Conservation (phyloP, 2,113 vertebrate genomes). For the Labeo catla region DNA sequence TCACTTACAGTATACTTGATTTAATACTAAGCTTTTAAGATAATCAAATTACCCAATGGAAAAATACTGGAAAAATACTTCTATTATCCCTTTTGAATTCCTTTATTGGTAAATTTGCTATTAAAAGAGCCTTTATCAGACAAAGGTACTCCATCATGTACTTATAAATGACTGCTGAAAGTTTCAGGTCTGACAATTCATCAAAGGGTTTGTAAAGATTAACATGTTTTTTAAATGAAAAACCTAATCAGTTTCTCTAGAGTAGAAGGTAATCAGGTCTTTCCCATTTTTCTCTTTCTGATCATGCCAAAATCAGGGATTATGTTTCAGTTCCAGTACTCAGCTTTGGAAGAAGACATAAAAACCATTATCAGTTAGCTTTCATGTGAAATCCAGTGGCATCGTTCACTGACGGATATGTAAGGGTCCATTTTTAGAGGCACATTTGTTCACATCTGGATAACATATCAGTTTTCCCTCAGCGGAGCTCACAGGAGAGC, state of each 20-base stretch:
- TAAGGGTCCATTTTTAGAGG: conserved; percentile 19
- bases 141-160: background rate
- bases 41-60: too few species aligned
- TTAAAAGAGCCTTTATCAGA: background rate
- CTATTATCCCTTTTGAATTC: background rate
- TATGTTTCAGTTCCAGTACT: background rate
- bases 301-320: background rate
- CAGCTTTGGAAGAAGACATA: background rate
- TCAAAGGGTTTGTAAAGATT: background rate
- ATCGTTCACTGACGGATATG: conserved; percentile 3
- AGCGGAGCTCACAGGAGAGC: conserved; percentile 26
- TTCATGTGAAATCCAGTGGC: conserved; percentile 43
- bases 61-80: background rate
- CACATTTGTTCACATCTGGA: conserved; percentile 55
- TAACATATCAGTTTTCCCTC: conserved; percentile 44
- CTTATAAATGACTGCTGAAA: background rate
- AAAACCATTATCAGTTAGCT: background rate
- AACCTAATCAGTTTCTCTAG: background rate
- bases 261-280: background rate
- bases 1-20: too few species aligned
- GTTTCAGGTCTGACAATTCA: background rate
- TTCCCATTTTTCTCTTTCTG: background rate
- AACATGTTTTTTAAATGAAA: background rate
- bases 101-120: background rate
- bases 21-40: too few species aligned